A percentile compares a stretch with the other conserved stretches of the same genome.
phyloP scores from a whole-genome alignment of 2,797 vertebrate genomes.

The Botia kubotai region DNA sequence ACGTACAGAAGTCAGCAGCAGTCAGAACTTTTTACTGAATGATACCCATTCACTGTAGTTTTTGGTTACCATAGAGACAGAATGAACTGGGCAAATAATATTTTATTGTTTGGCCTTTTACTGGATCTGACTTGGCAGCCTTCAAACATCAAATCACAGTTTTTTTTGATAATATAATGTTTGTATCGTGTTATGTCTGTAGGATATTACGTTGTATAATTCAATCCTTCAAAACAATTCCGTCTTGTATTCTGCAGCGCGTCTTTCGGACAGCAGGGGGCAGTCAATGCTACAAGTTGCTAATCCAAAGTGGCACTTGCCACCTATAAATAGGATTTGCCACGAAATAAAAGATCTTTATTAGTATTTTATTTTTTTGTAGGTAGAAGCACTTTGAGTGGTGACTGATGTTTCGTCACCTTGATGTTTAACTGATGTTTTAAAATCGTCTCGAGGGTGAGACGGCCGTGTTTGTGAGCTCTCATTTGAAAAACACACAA shows the following conservation, averaged over 20 bases:
- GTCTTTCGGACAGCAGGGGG: conserved; percentile 70
- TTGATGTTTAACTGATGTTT: neutral
- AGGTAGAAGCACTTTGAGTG: neutral
- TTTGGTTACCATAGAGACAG: neutral
- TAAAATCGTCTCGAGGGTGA: neutral
- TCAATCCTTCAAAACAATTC: neutral
- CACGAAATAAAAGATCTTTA: conserved; percentile 58
- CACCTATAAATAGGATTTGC: conserved; percentile 68
- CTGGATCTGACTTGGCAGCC: no score
- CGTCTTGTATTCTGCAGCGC: neutral
- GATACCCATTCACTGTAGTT: neutral
- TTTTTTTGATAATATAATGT: no score
- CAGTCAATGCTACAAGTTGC: conserved; percentile 64
- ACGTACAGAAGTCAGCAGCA: no score
- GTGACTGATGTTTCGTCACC: neutral
- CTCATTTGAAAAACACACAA: conserved; percentile 38
- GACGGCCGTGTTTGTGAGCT: conserved; percentile 12
- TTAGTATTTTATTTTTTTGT: conserved; percentile 47
- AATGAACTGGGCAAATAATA: neutral
- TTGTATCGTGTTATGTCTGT: neutral
- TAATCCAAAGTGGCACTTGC: conserved; percentile 62
- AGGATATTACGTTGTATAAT: no score
- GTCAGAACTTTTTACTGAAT: neutral
- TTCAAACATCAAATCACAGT: no score
- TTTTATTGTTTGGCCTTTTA: no score